Evolutionary conservation across 1,140 invertebrate species (phyloP).

Genomic region (Diplogasteroides magnus): DNA sequence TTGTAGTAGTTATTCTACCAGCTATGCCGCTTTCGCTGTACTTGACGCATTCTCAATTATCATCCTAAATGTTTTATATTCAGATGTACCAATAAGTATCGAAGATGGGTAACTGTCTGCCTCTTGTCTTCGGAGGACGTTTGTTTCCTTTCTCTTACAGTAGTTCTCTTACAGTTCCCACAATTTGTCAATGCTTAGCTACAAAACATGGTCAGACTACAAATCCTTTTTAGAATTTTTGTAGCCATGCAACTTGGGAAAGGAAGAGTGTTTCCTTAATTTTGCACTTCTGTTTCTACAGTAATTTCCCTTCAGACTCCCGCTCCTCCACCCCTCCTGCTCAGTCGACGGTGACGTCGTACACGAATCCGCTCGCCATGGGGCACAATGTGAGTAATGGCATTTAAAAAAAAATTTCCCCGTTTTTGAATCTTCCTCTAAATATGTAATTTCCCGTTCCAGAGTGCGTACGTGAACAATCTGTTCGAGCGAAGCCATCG

Average conservation of each 20-base stretch:
- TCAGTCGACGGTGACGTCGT: conserved; percentile 11
- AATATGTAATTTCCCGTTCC: conserved; percentile 16
- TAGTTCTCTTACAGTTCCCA: not conserved
- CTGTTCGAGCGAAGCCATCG: conserved; percentile 25
- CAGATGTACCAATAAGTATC: too few relatives aligned
- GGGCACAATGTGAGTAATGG: conserved; percentile 20
- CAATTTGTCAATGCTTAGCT: too few relatives aligned
- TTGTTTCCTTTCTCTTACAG: conserved; percentile 8
- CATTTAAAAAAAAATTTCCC: too few relatives aligned
- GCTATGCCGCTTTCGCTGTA: too few relatives aligned
- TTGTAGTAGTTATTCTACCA: too few relatives aligned
- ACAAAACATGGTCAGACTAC: not conserved
- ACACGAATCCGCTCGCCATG: conserved; percentile 21
- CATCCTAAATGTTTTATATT: too few relatives aligned
- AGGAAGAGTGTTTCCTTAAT: not conserved
- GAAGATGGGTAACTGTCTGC: conserved; percentile 30
- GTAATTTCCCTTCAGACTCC: conserved; percentile 4
- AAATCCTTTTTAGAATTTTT: not conserved
- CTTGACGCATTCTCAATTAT: too few relatives aligned
- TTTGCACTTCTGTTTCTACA: not conserved
- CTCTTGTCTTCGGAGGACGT: conserved; percentile 14
- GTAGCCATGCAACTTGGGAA: not conserved
- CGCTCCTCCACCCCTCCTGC: not conserved
- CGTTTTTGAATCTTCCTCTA: conserved; percentile 1
- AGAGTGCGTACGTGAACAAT: conserved; percentile 36